Percentiles rank a stretch among this genome's conserved stretches.
These are phyloP conservation scores for Meles meles DNA, from an alignment of 2,113 vertebrate genomes.

Conservation along the genomic window DNA sequence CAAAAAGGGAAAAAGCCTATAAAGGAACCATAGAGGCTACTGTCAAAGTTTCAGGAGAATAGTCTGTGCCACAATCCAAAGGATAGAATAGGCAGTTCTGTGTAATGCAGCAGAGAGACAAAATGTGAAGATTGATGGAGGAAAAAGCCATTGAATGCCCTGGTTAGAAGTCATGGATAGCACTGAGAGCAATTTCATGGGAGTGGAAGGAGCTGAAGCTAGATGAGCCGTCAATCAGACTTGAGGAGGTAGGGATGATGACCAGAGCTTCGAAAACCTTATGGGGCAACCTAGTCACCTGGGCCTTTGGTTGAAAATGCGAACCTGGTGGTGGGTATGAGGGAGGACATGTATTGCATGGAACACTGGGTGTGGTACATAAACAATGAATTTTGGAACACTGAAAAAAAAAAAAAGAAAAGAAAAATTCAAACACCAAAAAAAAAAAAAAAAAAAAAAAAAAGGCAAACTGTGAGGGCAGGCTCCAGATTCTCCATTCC, in stretches of 20 bases:
- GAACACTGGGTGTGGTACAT: too few species aligned
- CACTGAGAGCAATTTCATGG: neutral
- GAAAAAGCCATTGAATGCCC: neutral
- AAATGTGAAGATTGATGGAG: neutral
- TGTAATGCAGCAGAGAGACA: neutral
- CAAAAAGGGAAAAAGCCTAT: neutral
- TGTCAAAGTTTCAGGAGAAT: constrained; percentile 7
- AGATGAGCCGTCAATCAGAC: neutral
- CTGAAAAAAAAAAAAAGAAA: too few species aligned
- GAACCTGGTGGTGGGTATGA: too few species aligned
- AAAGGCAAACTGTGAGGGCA: neutral
- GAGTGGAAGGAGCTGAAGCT: neutral
- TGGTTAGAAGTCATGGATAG: neutral
- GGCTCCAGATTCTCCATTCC: neutral
- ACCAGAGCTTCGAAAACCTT: neutral
- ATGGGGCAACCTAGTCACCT: neutral
- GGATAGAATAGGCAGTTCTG: neutral
- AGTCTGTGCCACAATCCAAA: neutral
- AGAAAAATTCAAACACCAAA: too few species aligned
- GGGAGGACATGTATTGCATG: too few species aligned
- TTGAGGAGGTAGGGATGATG: neutral
- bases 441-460: too few species aligned
- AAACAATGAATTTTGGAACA: too few species aligned
- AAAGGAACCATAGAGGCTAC: neutral
- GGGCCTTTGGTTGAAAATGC: neutral